These are phyloP conservation scores for Beris chalybata DNA, from an alignment of 2,888 invertebrate species.

Conservation along the genomic window DNA sequence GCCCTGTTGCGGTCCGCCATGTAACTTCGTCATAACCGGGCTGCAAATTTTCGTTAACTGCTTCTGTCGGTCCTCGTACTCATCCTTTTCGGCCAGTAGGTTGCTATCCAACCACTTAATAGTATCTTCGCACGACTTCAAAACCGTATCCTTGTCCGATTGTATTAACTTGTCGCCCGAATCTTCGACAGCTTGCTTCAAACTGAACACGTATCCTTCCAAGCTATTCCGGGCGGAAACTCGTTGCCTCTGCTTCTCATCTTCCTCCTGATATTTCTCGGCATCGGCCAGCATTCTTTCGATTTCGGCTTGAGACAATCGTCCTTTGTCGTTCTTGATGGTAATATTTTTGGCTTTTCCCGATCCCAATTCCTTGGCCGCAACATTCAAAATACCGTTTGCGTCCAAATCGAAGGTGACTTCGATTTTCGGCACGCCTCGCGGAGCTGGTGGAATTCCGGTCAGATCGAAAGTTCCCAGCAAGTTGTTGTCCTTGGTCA, in stretches of 20 bases:
- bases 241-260: constrained; percentile 68
- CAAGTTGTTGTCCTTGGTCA: constrained; percentile 90
- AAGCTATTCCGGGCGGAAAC: constrained; percentile 75
- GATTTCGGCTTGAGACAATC: constrained; percentile 82
- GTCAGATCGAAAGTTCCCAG: constrained; percentile 78
- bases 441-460: constrained; percentile 83
- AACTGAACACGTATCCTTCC: constrained; percentile 74
- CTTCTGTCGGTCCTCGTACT: constrained; percentile 71
- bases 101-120: constrained; percentile 79
- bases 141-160: constrained; percentile 67
- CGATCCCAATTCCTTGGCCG: constrained; percentile 76
- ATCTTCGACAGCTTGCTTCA: constrained; percentile 65
- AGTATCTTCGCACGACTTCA: constrained; percentile 66
- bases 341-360: constrained; percentile 80
- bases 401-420: constrained; percentile 88
- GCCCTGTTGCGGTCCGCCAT: constrained; percentile 54
- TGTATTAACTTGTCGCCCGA: constrained; percentile 65
- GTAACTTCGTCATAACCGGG: constrained; percentile 75
- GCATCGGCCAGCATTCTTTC: constrained; percentile 83
- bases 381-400: constrained; percentile 83
- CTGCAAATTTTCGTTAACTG: constrained; percentile 69
- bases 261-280: constrained; percentile 75
- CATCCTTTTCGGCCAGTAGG: constrained; percentile 69
- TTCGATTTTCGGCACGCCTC: constrained; percentile 66
- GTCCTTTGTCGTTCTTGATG: constrained; percentile 84